These are phyloP conservation scores for Clanis bilineata DNA, from an alignment of 2,888 invertebrate genomes.

Conservation along the genomic window DNA sequence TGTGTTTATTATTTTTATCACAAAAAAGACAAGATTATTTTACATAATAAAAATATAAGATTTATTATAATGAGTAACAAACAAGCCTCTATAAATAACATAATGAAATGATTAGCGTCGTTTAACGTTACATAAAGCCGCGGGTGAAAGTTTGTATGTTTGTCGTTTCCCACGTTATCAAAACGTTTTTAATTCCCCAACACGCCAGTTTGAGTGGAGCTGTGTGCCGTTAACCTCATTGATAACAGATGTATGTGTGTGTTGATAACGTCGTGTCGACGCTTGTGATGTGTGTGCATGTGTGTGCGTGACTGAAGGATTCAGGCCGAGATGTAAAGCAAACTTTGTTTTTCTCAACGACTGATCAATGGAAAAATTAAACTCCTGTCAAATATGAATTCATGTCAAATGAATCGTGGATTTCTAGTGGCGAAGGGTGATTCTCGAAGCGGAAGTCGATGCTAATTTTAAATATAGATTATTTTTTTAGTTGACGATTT, in stretches of 20 bases:
- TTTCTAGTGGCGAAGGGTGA: too few species aligned
- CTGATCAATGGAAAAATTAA: too few species aligned
- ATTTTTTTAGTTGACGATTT: too few species aligned
- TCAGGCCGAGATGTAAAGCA: not conserved
- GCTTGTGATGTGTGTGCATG: not conserved
- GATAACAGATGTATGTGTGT: not conserved
- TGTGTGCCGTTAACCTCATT: constrained; percentile 17
- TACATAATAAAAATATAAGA: too few species aligned
- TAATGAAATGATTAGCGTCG: not conserved
- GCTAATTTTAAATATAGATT: too few species aligned
- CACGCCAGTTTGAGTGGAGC: not conserved
- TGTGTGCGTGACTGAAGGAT: not conserved
- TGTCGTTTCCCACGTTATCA: constrained; percentile 3
- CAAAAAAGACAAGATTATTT: too few species aligned
- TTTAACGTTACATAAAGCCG: not conserved
- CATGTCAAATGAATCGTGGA: too few species aligned
- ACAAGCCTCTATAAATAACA: too few species aligned
- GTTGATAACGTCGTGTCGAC: not conserved
- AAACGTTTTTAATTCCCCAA: not conserved
- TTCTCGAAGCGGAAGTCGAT: too few species aligned
- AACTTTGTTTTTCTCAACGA: not conserved
- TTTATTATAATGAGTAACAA: too few species aligned
- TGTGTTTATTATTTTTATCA: too few species aligned
- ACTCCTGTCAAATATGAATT: too few species aligned
- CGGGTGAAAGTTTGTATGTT: not conserved